Evolutionary conservation across 2,113 vertebrate species (phyloP).

Genomic region (Lathamus discolor): DNA sequence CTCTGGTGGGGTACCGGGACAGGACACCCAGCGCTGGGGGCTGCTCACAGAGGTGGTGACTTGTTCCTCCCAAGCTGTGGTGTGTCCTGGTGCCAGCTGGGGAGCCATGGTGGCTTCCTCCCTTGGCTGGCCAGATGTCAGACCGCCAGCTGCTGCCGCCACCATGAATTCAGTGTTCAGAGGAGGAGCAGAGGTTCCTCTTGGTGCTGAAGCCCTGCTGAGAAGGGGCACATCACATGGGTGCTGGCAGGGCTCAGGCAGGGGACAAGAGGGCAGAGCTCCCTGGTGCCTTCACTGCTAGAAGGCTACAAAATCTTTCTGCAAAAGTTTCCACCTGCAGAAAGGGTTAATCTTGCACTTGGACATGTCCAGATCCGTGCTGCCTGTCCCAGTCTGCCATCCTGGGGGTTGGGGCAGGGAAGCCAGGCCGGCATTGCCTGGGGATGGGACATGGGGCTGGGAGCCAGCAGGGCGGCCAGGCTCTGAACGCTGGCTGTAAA

Average conservation of each 20-base stretch:
- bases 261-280: neutral
- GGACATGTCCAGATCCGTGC: fast-evolving
- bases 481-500: neutral
- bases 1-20: neutral
- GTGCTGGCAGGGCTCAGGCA: neutral
- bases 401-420: neutral
- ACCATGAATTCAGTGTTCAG: fast-evolving
- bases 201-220: neutral
- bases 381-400: neutral
- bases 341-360: neutral
- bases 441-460: neutral
- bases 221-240: neutral
- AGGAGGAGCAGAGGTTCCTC: neutral
- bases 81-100: neutral
- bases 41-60: fast-evolving
- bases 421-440: fast-evolving
- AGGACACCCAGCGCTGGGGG: fast-evolving
- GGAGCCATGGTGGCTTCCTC: neutral
- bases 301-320: neutral
- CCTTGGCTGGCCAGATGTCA: fast-evolving
- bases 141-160: neutral
- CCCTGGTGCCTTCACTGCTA: neutral
- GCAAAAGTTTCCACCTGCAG: neutral
- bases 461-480: neutral
- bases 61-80: fast-evolving